Conservation (phyloP, 2,113 vertebrate genomes). For the Capricornis sumatraensis region DNA sequence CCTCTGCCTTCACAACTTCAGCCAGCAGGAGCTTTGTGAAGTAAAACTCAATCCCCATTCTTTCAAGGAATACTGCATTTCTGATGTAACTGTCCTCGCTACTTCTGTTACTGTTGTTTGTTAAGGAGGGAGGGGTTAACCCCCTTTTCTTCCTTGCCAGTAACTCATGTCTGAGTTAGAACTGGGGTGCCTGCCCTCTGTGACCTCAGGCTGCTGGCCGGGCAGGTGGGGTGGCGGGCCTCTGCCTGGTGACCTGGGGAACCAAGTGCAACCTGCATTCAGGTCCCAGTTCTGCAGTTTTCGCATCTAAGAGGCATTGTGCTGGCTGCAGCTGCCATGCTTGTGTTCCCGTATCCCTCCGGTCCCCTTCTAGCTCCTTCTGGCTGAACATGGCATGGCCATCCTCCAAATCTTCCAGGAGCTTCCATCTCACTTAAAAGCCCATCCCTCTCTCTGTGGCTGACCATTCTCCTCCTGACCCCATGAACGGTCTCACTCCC, state of each 20-base stretch:
- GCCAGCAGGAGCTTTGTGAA: neutral
- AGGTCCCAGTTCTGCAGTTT: neutral
- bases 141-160: neutral
- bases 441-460: neutral
- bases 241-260: neutral
- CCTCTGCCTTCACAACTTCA: neutral
- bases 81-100: neutral
- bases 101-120: neutral
- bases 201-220: neutral
- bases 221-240: neutral
- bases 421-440: neutral
- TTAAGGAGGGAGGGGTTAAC: neutral
- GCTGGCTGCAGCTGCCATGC: too few relatives aligned
- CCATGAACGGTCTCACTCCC: fast-evolving
- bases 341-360: neutral
- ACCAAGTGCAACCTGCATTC: neutral
- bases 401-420: neutral
- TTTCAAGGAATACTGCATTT: neutral
- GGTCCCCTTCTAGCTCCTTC: neutral
- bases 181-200: neutral
- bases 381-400: neutral
- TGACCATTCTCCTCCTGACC: neutral
- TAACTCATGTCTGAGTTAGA: neutral
- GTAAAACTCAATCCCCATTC: neutral
- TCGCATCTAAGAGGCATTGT: fast-evolving